Percentiles rank a stretch among this genome's conserved stretches.
These are phyloP conservation scores for Heterodera carotae DNA, from an alignment of 1,140 invertebrate species.

Conservation along the genomic window DNA sequence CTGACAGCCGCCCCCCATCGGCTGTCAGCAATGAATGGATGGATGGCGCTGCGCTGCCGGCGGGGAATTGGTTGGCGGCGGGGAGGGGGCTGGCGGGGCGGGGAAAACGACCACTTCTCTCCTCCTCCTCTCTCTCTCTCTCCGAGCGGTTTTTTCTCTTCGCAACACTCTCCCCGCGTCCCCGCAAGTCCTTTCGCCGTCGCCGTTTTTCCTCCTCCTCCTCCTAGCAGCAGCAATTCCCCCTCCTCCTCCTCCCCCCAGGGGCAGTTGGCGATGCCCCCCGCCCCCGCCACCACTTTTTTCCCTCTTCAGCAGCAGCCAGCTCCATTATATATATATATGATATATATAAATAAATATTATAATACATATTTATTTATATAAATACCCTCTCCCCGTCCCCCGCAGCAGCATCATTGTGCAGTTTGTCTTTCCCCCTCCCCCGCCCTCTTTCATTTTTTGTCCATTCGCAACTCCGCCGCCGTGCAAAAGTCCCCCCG, in stretches of 20 bases:
- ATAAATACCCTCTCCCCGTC: not conserved
- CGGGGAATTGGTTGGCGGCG: too few species aligned
- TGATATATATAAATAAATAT: not conserved
- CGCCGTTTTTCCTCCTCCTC: not conserved
- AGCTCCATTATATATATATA: not conserved
- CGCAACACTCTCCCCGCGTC: not conserved
- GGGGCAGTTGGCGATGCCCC: not conserved
- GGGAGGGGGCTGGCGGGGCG: not conserved
- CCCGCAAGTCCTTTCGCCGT: too few species aligned
- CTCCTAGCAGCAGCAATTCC: not conserved
- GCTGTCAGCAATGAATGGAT: not conserved
- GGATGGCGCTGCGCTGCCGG: not conserved
- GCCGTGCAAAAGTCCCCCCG: not conserved
- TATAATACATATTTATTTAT: too few species aligned
- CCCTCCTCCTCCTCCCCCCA: not conserved
- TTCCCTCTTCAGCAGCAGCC: too few species aligned
- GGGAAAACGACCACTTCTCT: too few species aligned
- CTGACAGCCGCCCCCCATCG: not conserved
- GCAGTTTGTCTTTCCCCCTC: too few species aligned
- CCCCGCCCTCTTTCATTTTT: not conserved
- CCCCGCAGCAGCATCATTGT: not conserved
- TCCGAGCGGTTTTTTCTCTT: not conserved
- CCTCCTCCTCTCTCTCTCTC: too few species aligned
- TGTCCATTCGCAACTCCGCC: not conserved
- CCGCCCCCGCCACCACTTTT: too few species aligned